These are phyloP conservation scores for Phortica magna DNA, from an alignment of 2,888 invertebrate genomes.

Conservation along the genomic window DNA sequence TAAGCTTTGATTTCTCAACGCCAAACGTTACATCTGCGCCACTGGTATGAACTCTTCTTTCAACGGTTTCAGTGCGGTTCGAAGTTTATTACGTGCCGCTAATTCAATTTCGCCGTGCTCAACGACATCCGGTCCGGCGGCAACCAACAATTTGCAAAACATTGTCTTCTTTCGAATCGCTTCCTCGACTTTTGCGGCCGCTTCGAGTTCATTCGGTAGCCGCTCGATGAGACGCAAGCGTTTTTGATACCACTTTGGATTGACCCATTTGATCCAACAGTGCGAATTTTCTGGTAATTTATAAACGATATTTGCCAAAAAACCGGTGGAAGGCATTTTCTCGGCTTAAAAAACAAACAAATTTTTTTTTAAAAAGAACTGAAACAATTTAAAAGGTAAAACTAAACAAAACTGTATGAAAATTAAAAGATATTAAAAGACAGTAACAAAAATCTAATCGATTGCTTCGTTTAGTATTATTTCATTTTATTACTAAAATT, in stretches of 20 bases:
- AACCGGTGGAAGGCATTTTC: not conserved
- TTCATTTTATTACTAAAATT: no score
- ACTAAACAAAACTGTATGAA: not conserved
- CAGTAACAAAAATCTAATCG: no score
- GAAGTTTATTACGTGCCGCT: not conserved
- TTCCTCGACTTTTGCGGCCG: not conserved
- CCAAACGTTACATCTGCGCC: not conserved
- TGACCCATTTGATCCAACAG: not conserved
- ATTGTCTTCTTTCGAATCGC: not conserved
- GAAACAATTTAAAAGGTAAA: not conserved
- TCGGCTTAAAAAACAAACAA: not conserved
- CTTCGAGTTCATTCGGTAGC: no score
- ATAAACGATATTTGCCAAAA: not conserved
- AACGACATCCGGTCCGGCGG: not conserved
- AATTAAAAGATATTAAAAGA: no score
- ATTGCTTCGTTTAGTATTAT: no score
- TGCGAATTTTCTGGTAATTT: not conserved
- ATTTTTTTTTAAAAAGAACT: not conserved
- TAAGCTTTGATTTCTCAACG: no score
- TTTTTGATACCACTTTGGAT: not conserved
- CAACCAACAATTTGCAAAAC: not conserved
- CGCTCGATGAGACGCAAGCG: not conserved
- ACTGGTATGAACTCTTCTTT: not conserved
- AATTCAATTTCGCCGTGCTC: not conserved
- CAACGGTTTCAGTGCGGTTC: not conserved